Evolutionary conservation across 1,140 invertebrate species (phyloP).

Genomic region (Orchesella cincta): DNA sequence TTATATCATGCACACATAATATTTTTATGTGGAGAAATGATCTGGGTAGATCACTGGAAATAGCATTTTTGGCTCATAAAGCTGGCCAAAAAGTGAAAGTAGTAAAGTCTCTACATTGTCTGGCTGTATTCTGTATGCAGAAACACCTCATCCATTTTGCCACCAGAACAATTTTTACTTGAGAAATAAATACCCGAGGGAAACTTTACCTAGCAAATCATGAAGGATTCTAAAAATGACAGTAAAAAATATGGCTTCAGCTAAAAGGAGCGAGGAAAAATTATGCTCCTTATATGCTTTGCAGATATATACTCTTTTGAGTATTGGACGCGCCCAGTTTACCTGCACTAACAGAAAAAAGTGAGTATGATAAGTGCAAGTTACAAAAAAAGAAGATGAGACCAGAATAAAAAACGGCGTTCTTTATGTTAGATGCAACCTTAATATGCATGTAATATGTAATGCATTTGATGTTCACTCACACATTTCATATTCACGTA

Average conservation of each 20-base stretch:
- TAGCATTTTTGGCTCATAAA: too few relatives aligned
- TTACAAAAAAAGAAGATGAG: too few relatives aligned
- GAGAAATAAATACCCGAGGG: neutral
- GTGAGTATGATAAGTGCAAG: neutral
- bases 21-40: too few relatives aligned
- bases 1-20: too few relatives aligned
- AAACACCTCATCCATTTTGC: too few relatives aligned
- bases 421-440: neutral
- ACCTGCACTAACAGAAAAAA: neutral
- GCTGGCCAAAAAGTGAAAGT: too few relatives aligned
- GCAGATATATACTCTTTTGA: neutral
- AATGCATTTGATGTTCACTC: neutral
- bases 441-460: neutral
- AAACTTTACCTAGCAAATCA: conserved; percentile 9
- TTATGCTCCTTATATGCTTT: neutral
- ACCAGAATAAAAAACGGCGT: neutral
- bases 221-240: conserved; percentile 12
- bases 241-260: neutral
- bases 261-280: neutral
- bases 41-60: too few relatives aligned
- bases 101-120: too few relatives aligned
- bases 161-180: neutral
- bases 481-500: too few relatives aligned
- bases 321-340: neutral
- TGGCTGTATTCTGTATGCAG: too few relatives aligned